phyloP scores from a whole-genome alignment of 2,113 vertebrate species.

The Cercocebus atys region DNA sequence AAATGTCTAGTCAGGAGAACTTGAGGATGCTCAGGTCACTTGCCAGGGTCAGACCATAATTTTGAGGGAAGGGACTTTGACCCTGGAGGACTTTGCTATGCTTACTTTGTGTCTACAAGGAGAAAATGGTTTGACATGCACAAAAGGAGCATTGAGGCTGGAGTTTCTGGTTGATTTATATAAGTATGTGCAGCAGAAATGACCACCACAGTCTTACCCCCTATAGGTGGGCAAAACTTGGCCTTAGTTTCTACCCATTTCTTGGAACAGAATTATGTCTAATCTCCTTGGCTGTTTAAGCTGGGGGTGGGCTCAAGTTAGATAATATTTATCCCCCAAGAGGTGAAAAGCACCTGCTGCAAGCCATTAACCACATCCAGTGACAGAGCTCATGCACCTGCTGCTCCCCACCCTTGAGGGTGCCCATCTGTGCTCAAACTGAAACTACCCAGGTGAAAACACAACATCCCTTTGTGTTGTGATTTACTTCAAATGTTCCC shows the following conservation, averaged over 20 bases:
- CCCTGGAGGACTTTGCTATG: background rate
- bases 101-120: background rate
- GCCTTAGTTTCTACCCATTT: background rate
- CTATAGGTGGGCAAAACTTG: background rate
- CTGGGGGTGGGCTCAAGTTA: background rate
- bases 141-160: background rate
- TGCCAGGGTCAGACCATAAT: background rate
- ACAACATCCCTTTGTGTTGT: background rate
- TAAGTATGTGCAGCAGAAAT: background rate
- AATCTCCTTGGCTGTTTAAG: background rate
- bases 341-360: background rate
- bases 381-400: background rate
- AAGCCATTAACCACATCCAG: background rate
- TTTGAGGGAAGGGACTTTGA: background rate
- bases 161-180: background rate
- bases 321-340: background rate
- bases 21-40: background rate
- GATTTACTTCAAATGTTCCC: background rate
- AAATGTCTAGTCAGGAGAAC: background rate
- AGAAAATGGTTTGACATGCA: background rate
- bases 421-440: background rate
- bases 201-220: background rate
- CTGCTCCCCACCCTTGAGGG: background rate
- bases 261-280: background rate
- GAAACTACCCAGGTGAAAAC: background rate